Percentiles rank a stretch among this genome's conserved stretches.
Conservation (phyloP, 2,797 vertebrate genomes). For the Spea hammondii region DNA sequence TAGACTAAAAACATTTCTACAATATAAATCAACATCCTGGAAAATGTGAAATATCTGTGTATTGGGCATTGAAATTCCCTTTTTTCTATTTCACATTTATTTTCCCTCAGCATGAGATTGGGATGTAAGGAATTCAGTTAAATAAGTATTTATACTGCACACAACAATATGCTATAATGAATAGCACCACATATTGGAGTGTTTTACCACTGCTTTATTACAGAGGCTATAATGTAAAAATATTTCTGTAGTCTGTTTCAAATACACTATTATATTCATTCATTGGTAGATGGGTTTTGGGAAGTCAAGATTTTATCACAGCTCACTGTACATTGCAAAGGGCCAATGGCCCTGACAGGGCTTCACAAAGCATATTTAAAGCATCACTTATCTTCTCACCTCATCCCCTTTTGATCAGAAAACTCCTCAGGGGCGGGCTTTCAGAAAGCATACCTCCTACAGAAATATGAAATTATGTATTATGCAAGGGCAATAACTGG, state of each 20-base stretch:
- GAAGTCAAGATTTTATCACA: not conserved
- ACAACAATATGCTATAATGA: not conserved
- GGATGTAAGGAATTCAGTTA: not conserved
- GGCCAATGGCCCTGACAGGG: too few relatives aligned
- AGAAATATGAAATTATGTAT: too few relatives aligned
- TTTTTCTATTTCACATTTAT: slow-evolving; percentile 11
- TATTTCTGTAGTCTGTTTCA: not conserved
- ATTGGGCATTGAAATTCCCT: not conserved
- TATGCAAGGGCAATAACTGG: too few relatives aligned
- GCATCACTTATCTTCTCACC: too few relatives aligned
- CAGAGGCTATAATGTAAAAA: too few relatives aligned
- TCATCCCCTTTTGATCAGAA: too few relatives aligned
- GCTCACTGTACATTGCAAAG: not conserved
- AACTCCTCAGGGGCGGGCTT: too few relatives aligned
- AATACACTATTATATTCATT: not conserved
- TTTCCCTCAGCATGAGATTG: slow-evolving; percentile 12
- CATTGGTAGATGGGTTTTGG: too few relatives aligned
- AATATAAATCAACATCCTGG: not conserved
- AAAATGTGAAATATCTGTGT: slow-evolving; percentile 1
- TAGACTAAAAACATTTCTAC: slow-evolving; percentile 1
- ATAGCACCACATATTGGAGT: not conserved
- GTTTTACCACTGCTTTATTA: too few relatives aligned
- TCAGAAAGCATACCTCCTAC: too few relatives aligned
- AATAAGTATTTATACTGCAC: not conserved
- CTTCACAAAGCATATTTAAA: too few relatives aligned